These are phyloP conservation scores for Hemicrepidius hirtus DNA, from an alignment of 2,888 invertebrate genomes.

Conservation along the genomic window DNA sequence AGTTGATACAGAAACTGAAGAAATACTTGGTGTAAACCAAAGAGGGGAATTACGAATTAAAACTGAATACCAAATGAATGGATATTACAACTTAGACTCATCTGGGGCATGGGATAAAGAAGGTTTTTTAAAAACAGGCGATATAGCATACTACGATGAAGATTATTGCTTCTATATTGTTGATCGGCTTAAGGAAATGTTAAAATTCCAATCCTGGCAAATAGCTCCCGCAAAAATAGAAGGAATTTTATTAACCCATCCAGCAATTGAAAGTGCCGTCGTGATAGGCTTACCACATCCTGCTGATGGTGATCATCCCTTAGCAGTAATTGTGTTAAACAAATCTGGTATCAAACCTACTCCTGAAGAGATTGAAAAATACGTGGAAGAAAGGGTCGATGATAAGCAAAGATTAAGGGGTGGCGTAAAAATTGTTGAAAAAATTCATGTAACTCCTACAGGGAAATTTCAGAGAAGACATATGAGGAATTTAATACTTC, in stretches of 20 bases:
- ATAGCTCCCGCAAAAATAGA: slow-evolving; percentile 57
- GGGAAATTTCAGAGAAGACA: slow-evolving; percentile 33
- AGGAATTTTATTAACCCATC: slow-evolving; percentile 55
- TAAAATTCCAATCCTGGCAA: slow-evolving; percentile 60
- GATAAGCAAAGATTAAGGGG: slow-evolving; percentile 40
- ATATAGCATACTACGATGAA: slow-evolving; percentile 74
- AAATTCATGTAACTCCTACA: slow-evolving; percentile 39
- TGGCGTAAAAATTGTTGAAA: slow-evolving; percentile 46
- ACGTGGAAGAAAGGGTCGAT: slow-evolving; percentile 33
- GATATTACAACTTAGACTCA: slow-evolving; percentile 72
- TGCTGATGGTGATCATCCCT: slow-evolving; percentile 59
- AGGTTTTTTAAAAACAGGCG: slow-evolving; percentile 74
- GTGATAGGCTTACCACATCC: slow-evolving; percentile 59
- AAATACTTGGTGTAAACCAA: slow-evolving; percentile 71
- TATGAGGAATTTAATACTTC: slow-evolving; percentile 5
- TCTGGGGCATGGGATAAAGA: slow-evolving; percentile 67
- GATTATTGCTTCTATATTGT: slow-evolving; percentile 72
- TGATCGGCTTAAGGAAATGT: slow-evolving; percentile 73
- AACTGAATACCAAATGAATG: slow-evolving; percentile 66
- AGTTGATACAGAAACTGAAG: slow-evolving; percentile 70
- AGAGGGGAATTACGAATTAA: slow-evolving; percentile 74
- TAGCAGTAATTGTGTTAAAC: slow-evolving; percentile 46
- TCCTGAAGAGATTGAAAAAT: slow-evolving; percentile 55
- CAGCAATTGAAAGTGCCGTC: slow-evolving; percentile 52
- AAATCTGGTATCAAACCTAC: slow-evolving; percentile 55